A percentile compares a stretch with the other conserved stretches of the same genome.
Conservation (phyloP, 2,888 invertebrate species). For the Polydrusus pterygomalis region DNA sequence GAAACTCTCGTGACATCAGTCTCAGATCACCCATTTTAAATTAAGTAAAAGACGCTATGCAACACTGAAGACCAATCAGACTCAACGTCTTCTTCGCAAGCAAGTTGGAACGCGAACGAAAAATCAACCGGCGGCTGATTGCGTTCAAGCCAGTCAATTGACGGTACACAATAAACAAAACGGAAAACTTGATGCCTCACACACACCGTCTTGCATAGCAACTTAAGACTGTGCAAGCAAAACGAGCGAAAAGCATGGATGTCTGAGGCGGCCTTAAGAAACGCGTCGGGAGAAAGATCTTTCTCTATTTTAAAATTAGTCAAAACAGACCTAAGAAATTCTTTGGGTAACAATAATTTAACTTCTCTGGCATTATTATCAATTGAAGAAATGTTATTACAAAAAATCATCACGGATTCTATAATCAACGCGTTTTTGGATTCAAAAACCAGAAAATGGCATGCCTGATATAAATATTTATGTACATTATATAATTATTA, state of each 20-base stretch:
- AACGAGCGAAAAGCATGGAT: not conserved
- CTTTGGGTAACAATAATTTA: no score
- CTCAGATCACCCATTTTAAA: slow-evolving; percentile 38
- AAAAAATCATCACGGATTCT: no score
- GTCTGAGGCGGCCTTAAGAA: not conserved
- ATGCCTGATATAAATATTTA: no score
- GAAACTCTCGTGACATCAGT: slow-evolving; percentile 33
- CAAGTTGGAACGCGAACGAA: not conserved
- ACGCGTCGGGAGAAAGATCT: no score
- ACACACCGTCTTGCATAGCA: not conserved
- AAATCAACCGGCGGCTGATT: not conserved
- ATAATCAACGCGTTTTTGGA: no score
- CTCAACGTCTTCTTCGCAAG: not conserved
- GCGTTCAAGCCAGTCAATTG: not conserved
- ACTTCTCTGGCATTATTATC: no score
- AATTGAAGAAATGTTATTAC: no score
- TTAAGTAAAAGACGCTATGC: not conserved
- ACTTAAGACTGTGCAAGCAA: not conserved
- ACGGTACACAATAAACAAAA: not conserved
- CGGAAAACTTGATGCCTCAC: not conserved
- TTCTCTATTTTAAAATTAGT: no score
- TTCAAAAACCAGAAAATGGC: no score
- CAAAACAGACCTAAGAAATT: no score
- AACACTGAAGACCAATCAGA: not conserved
- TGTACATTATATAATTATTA: no score